Evolutionary conservation across 2,113 vertebrate genomes (phyloP), one percentile per base, ranked within the genome.

Genomic region (Genyomyrus donnyi): DNA sequence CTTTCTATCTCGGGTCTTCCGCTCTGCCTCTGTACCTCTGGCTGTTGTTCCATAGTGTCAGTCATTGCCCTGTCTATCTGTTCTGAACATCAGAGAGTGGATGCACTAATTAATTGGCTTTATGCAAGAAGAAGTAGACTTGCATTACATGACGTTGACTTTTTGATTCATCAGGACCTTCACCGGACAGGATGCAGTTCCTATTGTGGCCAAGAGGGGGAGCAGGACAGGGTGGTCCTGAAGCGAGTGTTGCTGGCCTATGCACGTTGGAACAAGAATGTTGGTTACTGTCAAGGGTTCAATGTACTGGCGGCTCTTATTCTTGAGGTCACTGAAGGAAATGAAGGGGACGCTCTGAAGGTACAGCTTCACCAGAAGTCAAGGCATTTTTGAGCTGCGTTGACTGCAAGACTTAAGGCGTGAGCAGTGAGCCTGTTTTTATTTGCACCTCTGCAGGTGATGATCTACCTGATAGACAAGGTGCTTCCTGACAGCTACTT

Each of bases 401-500:
- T n/a, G 49, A 1, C 15, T 17, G 49, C 11, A 35, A 39, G n/a
- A 31, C 56, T 9, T 11, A 46, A 13, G 53, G 31, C 21, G 5
- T n/a, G 31, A 7, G 27, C 35, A n/a, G 53, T 66, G 31, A 46
- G 35, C 50, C 11, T 53, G n/a, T 48, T 83, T 66, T 83, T n/a
- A 86, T 31, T 88, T 50, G 8, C 91, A 56, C 80, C 89, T 88
- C 88, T 91, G 77, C 92, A 99, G 98, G 97, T 99, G 92, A 99
- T 99, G 98, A 99, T 99, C 94, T 99, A 99, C 91, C 94, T 99
- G 91, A 99, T 99, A 46, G 98, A 99, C 95, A 99, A 99, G 92
- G 98, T 99, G 85, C 97, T 99, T 93, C 98, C 98, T 4, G 98
- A 99, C 88, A 99, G 98, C 93, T 99, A 99, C 93, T 99, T 99